A percentile compares a stretch with the other conserved stretches of the same genome.
Conservation (phyloP, 2,113 vertebrate genomes). For the Andinoacara biseriatus region DNA sequence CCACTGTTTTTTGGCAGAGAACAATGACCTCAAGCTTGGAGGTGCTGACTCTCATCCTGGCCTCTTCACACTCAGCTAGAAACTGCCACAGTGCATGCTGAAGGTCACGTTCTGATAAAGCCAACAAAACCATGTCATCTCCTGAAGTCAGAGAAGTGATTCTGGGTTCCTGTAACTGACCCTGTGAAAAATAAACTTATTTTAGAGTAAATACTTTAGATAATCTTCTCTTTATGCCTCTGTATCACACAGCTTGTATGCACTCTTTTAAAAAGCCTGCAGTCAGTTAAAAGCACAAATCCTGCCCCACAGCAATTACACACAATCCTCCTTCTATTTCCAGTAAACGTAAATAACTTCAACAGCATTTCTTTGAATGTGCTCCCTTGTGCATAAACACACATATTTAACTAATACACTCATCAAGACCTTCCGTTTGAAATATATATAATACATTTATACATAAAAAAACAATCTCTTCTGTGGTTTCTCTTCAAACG, state of each 20-base stretch:
- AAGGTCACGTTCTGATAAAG: not conserved
- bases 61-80: not conserved
- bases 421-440: constrained; percentile 70
- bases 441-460: constrained; percentile 13
- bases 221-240: not conserved
- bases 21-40: not conserved
- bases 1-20: not conserved
- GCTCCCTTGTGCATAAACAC: constrained; percentile 52
- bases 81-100: not conserved
- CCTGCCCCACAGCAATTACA: constrained; percentile 42
- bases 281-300: constrained; percentile 30
- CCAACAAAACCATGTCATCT: not conserved
- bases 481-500: constrained; percentile 72
- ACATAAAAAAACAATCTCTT: constrained; percentile 61
- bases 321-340: constrained; percentile 59
- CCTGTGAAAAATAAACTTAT: constrained; percentile 11
- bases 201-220: constrained; percentile 16
- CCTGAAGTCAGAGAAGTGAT: not conserved
- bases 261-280: constrained; percentile 18
- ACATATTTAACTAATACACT: constrained; percentile 69
- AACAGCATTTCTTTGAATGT: constrained; percentile 48
- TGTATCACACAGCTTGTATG: not conserved
- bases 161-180: constrained; percentile 1
- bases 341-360: constrained; percentile 73
- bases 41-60: not conserved